Base-by-base conservation (phyloP, 2,797 vertebrate genomes). In the Mastacembelus armatus region DNA sequence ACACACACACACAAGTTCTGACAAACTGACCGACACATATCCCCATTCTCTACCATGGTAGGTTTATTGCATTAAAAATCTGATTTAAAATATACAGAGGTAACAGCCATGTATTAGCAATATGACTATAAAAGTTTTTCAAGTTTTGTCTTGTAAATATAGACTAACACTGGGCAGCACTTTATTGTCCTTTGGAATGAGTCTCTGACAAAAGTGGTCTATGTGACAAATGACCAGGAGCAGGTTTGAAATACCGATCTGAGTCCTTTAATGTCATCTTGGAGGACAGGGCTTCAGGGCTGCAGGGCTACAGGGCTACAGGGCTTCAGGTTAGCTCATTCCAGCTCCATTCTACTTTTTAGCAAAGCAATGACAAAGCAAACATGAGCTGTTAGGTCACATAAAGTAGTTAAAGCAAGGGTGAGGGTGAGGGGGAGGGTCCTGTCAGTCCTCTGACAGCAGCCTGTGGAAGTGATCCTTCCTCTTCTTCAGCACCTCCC, bases 381-480 rank as follows among this genome's bases (percentile, higher is more conserved):
- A 71, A 67, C 35, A 42, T 0, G 16, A 63, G 19, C 75, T 44
- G 72, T 35, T 49, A 71, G 71, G 80, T 84, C 64, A 77, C 42
- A 22, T 21, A 12, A 35, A 57, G 67, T 21, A 42, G 70, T 75
- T 26, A n/a, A 47, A 40, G 39, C 14, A 30, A 45, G 27, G n/a
- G n/a, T n/a, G n/a, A n/a, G 7, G 38, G 4, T 6, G 29, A 2
- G 7, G 12, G 40, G 9, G 12, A n/a, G 30, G 16, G 55, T 43
- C 40, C 47, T 1, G 50, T 92, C 80, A 94, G 77, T 89, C 93
- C 73, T 93, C 86, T 0, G 91, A n/a, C 11, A 93, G 91, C 68
- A 91, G 88, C 49, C 88, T 42, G 74, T 77, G 58, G 75, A 89
- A 87, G 36, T 89, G 93, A 80, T 95, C 92, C 49, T 92, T 92